Conservation (phyloP, 2,888 invertebrate species). For the Hirtodrosophila cameraria region DNA sequence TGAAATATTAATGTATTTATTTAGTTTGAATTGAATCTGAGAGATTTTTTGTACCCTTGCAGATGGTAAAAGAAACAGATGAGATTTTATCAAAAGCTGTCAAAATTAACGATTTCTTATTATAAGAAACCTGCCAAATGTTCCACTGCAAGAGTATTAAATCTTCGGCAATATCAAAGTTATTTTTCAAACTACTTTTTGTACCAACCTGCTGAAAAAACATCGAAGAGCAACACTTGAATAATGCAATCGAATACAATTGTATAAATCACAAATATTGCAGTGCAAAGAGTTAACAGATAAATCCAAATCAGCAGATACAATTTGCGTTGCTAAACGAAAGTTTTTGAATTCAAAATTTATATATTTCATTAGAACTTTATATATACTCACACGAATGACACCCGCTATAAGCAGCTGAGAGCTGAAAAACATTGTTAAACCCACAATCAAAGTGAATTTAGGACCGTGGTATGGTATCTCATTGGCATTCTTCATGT, state of each 20-base stretch:
- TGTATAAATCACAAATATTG: slow-evolving; percentile 24
- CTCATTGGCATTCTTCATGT: not conserved
- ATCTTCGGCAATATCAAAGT: too few species aligned
- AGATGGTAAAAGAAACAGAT: too few species aligned
- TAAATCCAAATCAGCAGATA: slow-evolving; percentile 48
- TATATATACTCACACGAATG: slow-evolving; percentile 28
- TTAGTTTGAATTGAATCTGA: not conserved
- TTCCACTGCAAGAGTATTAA: too few species aligned
- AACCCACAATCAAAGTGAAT: slow-evolving; percentile 10
- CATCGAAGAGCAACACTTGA: slow-evolving; percentile 17
- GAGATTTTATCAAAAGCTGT: too few species aligned
- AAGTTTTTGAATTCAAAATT: too few species aligned
- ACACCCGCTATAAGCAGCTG: slow-evolving; percentile 26
- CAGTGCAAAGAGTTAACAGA: not conserved
- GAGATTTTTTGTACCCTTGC: not conserved
- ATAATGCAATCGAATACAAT: slow-evolving; percentile 13
- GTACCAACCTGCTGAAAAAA: slow-evolving; percentile 17
- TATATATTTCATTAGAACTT: too few species aligned
- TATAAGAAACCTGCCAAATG: too few species aligned
- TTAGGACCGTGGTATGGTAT: not conserved
- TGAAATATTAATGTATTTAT: slow-evolving; percentile 15
- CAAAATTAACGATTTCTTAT: too few species aligned
- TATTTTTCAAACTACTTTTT: not conserved
- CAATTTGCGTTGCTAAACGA: slow-evolving; percentile 26
- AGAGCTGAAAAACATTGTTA: slow-evolving; percentile 4